Percentiles rank a stretch among this genome's conserved stretches.
Evolutionary conservation across 2,888 invertebrate genomes (phyloP).

Genomic region (Noctua comes): DNA sequence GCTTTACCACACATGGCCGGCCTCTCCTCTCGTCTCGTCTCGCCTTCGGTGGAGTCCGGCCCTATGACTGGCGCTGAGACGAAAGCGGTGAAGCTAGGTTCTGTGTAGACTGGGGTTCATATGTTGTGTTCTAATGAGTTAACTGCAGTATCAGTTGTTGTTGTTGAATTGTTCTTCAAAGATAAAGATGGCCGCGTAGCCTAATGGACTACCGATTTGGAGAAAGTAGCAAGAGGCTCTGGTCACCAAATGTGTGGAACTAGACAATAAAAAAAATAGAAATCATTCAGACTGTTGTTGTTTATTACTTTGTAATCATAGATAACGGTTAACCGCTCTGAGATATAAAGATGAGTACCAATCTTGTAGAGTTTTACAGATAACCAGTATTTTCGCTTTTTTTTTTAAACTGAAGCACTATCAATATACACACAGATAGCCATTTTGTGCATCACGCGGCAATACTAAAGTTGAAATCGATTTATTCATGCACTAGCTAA

Average conservation of each 20-base stretch:
- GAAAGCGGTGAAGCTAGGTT: conserved; percentile 27
- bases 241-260: neutral
- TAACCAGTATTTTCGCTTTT: neutral
- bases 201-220: neutral
- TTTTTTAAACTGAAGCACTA: neutral
- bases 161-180: neutral
- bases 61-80: conserved; percentile 16
- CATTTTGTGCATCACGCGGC: neutral
- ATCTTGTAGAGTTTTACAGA: neutral
- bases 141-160: neutral
- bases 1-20: no score
- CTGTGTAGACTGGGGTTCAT: neutral
- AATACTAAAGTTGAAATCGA: neutral
- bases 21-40: no score
- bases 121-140: neutral
- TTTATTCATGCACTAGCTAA: neutral
- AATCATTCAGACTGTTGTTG: neutral
- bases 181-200: neutral
- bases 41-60: no score
- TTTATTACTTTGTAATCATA: neutral
- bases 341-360: neutral
- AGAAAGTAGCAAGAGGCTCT: neutral
- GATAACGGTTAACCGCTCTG: neutral
- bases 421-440: neutral
- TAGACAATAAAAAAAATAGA: neutral